Base-by-base conservation (phyloP, 2,113 vertebrate species). In the Scartelaos histophorus region DNA sequence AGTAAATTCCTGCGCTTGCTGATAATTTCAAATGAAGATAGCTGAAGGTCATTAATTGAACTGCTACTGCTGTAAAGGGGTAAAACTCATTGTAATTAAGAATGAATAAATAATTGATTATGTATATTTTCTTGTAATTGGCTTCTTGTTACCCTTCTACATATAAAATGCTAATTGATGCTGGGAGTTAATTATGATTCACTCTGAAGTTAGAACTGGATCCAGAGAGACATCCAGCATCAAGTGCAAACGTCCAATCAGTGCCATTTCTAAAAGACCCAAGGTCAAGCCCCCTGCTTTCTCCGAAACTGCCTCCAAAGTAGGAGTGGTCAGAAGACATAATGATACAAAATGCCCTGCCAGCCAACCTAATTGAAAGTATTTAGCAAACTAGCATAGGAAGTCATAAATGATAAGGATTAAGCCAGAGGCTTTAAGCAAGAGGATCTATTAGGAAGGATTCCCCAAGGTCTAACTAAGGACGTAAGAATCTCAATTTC, bases 41-140 rank as follows among this genome's bases (percentile, higher is more conserved):
- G 91, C 90, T 92, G 85, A 90, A 92, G 92, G 92, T 91, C 85
- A 89, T 92, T 94, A 94, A 94, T 89, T 92, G 87, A 89, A 89
- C 77, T 79, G 83, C 88, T 71, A 87, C 84, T 49, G 85, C 86
- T 80, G 78, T 90, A 91, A 90, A 82, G 69, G 88, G 82, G 80
- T 91, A 91, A 90, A 91, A 89, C 84, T 90, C 82, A 81, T 84
- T 85, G 81, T 92, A 92, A 93, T 94, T 92, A 92, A 90, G 77
- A 89, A 69, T 49, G 76, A 87, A 89, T 93, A 92, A 93, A 94
- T 93, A 92, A 93, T 92, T 92, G 90, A 93, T 93, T 86, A 85
- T 91, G 82, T 92, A 89, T 90, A 89, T 90, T 89, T 90, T 89
- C 74, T 80, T 79, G 82, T 93, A 94, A 93, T 93, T 91, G 83